A percentile compares a stretch with the other conserved stretches of the same genome.
Evolutionary conservation across 2,797 vertebrate species (phyloP).

Genomic region (Carapus acus): DNA sequence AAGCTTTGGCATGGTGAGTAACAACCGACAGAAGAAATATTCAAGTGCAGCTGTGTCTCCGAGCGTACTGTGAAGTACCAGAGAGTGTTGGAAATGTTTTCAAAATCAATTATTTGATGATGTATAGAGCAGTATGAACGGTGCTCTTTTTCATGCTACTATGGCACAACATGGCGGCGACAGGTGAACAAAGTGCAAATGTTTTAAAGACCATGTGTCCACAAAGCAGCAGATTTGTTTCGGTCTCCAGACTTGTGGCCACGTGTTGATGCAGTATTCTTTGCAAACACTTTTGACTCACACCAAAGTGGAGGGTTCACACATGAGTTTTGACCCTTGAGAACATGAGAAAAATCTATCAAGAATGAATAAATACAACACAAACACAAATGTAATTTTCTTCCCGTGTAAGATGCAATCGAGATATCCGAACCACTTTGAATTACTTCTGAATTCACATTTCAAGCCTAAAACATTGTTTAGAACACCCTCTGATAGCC

Average conservation of each 20-base stretch:
- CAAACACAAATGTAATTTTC: conserved; percentile 31
- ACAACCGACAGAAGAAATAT: neutral
- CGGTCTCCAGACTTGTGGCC: neutral
- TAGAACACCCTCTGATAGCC: conserved; percentile 53
- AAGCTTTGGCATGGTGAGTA: conserved; percentile 26
- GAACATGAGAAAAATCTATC: neutral
- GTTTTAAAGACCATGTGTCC: conserved; percentile 5
- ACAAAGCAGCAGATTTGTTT: neutral
- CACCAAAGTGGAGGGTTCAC: conserved; percentile 5
- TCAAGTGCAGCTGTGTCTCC: neutral
- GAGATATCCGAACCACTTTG: neutral
- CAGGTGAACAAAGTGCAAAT: neutral
- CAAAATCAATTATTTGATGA: conserved; percentile 7
- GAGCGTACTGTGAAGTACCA: neutral
- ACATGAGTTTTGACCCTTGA: conserved; percentile 3
- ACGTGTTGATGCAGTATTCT: neutral
- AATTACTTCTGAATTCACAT: conserved; percentile 28
- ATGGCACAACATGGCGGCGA: conserved; percentile 12
- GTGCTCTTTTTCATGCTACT: conserved; percentile 10
- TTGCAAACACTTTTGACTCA: conserved; percentile 9
- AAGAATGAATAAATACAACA: conserved; percentile 2
- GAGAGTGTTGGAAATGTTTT: conserved; percentile 3
- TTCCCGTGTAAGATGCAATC: neutral
- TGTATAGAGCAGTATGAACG: conserved; percentile 4
- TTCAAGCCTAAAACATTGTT: conserved; percentile 32